Percentiles rank a stretch among this genome's conserved stretches.
phyloP scores from a whole-genome alignment of 2,888 invertebrate genomes.

The Ornithoptera priamus region DNA sequence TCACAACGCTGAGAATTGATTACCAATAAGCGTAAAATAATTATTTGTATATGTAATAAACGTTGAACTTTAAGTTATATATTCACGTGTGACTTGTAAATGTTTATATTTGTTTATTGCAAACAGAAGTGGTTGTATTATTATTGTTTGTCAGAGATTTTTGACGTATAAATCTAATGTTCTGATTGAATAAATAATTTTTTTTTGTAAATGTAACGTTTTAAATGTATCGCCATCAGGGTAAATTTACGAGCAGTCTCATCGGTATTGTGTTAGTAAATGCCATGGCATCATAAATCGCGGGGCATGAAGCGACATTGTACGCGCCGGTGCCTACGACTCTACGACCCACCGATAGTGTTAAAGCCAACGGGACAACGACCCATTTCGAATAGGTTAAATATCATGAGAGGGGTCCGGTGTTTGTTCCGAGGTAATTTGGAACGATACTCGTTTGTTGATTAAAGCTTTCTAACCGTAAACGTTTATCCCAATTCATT shows the following conservation, averaged over 20 bases:
- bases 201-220: neutral
- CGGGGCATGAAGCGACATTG: slow-evolving; percentile 58
- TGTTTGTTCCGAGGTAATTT: slow-evolving; percentile 24
- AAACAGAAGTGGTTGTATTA: too few species aligned
- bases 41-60: too few species aligned
- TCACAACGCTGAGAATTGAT: too few species aligned
- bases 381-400: slow-evolving; percentile 62
- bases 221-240: slow-evolving; percentile 15
- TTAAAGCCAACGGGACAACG: slow-evolving; percentile 59
- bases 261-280: slow-evolving; percentile 59
- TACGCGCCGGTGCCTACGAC: slow-evolving; percentile 45
- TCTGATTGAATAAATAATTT: neutral
- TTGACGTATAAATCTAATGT: too few species aligned
- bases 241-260: slow-evolving; percentile 35
- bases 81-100: too few species aligned
- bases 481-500: neutral
- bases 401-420: slow-evolving; percentile 20
- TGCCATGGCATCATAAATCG: slow-evolving; percentile 70
- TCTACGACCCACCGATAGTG: slow-evolving; percentile 41
- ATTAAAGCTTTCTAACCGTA: slow-evolving; percentile 6
- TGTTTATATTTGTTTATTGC: too few species aligned
- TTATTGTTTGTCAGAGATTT: too few species aligned
- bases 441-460: slow-evolving; percentile 6
- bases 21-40: too few species aligned
- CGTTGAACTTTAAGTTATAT: too few species aligned